A percentile compares a stretch with the other conserved stretches of the same genome.
Conservation (phyloP, 1,140 invertebrate genomes). For the Drosophila orosa region DNA sequence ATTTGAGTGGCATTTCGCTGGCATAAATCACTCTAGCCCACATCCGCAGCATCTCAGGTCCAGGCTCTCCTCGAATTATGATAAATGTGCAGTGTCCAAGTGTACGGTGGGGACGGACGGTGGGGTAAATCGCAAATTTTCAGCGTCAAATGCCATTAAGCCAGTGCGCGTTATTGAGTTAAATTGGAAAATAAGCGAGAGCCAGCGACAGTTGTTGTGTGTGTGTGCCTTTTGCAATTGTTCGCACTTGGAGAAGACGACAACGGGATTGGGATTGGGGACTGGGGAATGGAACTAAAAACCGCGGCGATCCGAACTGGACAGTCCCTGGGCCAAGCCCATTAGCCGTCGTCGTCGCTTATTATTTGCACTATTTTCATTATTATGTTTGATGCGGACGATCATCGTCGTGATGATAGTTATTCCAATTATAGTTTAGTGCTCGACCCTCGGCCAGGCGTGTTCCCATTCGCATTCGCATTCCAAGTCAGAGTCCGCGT, state of each 20-base stretch:
- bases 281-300: conserved; percentile 8
- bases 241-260: conserved; percentile 65
- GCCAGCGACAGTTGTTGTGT: conserved; percentile 63
- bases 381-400: conserved; percentile 48
- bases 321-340: conserved; percentile 33
- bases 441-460: conserved; percentile 35
- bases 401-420: conserved; percentile 43
- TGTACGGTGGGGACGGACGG: background rate
- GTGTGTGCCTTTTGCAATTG: conserved; percentile 60
- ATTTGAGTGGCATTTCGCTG: conserved; percentile 41
- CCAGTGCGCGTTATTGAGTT: conserved; percentile 78
- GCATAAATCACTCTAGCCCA: conserved; percentile 56
- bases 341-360: conserved; percentile 15
- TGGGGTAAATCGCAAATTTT: conserved; percentile 77
- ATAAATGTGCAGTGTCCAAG: conserved; percentile 49
- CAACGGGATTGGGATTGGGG: conserved; percentile 5
- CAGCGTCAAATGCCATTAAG: conserved; percentile 81
- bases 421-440: conserved; percentile 45
- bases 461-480: conserved; percentile 8
- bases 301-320: conserved; percentile 8
- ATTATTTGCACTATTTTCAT: conserved; percentile 64
- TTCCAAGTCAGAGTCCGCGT: conserved; percentile 1
- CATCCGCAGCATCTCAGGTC: conserved; percentile 52
- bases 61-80: conserved; percentile 56
- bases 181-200: conserved; percentile 81